A percentile compares a stretch with the other conserved stretches of the same genome.
These are phyloP conservation scores for Scrobipalpa atriplicella DNA, from an alignment of 2,888 invertebrate species.

Conservation along the genomic window DNA sequence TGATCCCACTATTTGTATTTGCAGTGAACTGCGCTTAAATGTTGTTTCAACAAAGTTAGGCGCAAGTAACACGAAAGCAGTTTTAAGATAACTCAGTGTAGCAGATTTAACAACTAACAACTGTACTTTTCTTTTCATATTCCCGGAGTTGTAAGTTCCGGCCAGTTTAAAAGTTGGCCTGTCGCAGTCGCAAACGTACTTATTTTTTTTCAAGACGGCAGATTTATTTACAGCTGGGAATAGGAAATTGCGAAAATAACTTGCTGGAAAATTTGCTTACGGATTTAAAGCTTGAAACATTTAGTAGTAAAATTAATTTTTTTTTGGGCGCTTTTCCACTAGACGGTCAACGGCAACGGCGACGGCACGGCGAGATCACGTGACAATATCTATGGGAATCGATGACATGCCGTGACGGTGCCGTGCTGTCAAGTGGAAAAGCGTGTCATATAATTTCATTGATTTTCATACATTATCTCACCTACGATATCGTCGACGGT, in stretches of 20 bases:
- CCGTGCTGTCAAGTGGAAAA: too few species aligned
- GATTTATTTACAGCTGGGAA: not conserved
- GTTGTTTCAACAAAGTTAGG: not conserved
- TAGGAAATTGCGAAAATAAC: not conserved
- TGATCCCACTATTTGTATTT: constrained; percentile 1
- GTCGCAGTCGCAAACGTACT: constrained; percentile 7
- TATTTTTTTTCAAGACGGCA: constrained; percentile 2
- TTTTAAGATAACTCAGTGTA: constrained; percentile 19
- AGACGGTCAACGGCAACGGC: too few species aligned
- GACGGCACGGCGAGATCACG: too few species aligned
- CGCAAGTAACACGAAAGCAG: constrained; percentile 3
- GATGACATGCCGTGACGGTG: too few species aligned
- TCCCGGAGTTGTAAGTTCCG: constrained; percentile 8
- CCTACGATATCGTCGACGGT: too few species aligned
- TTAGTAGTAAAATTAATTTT: too few species aligned
- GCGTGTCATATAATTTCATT: too few species aligned
- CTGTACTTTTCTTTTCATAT: constrained; percentile 21
- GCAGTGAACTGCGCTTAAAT: not conserved
- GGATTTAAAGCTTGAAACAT: too few species aligned
- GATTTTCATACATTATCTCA: too few species aligned
- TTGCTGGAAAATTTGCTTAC: not conserved
- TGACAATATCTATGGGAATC: too few species aligned
- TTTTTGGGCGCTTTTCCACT: too few species aligned
- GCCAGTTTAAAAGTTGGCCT: constrained; percentile 7
- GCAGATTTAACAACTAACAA: constrained; percentile 17